A percentile compares a stretch with the other conserved stretches of the same genome.
Conservation (phyloP, 2,888 invertebrate species). For the Athalia cordata region DNA sequence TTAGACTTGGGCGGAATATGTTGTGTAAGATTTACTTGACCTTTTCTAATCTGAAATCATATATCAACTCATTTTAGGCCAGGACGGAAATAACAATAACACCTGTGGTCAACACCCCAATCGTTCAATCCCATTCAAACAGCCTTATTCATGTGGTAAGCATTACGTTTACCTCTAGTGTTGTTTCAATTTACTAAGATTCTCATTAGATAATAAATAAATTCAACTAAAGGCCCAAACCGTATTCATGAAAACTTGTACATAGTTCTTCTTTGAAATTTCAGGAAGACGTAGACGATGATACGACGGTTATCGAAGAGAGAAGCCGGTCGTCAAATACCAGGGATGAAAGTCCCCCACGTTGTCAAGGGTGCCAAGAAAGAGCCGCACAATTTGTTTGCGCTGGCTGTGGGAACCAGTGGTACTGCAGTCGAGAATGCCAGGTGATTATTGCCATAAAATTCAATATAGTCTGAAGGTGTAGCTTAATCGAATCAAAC, state of each 20-base stretch:
- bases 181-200: neutral
- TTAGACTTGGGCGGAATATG: constrained; percentile 35
- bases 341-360: constrained; percentile 77
- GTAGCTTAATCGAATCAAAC: too few species aligned
- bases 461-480: constrained; percentile 15
- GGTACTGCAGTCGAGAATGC: constrained; percentile 95
- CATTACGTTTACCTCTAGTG: neutral
- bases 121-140: constrained; percentile 65
- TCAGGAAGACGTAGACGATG: constrained; percentile 77
- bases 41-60: constrained; percentile 41
- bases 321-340: constrained; percentile 67
- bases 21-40: constrained; percentile 48
- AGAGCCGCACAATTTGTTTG: constrained; percentile 91
- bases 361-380: constrained; percentile 90
- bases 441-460: constrained; percentile 79
- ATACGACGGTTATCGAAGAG: constrained; percentile 73
- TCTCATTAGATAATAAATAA: too few species aligned
- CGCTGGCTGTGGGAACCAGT: constrained; percentile 93
- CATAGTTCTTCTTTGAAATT: constrained; percentile 39
- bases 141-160: constrained; percentile 68
- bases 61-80: constrained; percentile 69
- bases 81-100: constrained; percentile 80
- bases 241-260: neutral
- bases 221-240: neutral
- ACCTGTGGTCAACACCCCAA: constrained; percentile 73